Conservation (phyloP, 1,140 invertebrate genomes). For the Brachionus rotundiformis region DNA sequence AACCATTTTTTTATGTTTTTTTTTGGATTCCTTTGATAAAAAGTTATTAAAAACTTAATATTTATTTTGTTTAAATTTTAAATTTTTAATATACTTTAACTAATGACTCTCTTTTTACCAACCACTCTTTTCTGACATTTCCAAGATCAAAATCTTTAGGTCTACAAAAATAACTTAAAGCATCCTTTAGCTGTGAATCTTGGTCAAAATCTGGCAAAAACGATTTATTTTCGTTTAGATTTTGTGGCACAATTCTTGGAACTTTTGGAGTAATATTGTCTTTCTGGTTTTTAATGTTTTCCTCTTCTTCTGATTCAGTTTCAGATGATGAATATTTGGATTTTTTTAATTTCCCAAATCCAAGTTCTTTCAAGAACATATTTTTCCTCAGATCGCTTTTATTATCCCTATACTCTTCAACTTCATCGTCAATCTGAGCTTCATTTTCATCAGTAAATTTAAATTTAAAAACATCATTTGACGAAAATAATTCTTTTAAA, state of each 20-base stretch:
- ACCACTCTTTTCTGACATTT: constrained; percentile 45
- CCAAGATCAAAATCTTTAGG: constrained; percentile 36
- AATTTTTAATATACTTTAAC: neutral
- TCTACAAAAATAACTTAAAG: constrained; percentile 26
- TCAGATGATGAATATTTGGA: constrained; percentile 28
- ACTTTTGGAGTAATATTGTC: neutral
- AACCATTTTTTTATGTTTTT: constrained; percentile 51
- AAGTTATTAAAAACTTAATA: neutral
- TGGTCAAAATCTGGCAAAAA: constrained; percentile 22
- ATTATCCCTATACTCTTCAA: neutral
- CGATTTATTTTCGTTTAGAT: constrained; percentile 38
- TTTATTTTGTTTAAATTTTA: neutral
- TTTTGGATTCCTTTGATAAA: constrained; percentile 41
- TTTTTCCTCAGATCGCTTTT: neutral
- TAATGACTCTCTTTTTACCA: neutral
- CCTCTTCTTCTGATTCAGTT: constrained; percentile 19
- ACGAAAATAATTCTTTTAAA: constrained; percentile 45
- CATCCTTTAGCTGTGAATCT: constrained; percentile 17
- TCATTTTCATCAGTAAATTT: constrained; percentile 50
- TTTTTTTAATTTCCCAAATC: constrained; percentile 1
- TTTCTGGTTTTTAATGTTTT: neutral
- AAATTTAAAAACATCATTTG: constrained; percentile 49
- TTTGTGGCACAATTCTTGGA: neutral
- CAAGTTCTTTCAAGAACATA: neutral
- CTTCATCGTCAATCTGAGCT: neutral